Conservation (phyloP, 2,888 invertebrate genomes). For the Mechanitis messenoides region DNA sequence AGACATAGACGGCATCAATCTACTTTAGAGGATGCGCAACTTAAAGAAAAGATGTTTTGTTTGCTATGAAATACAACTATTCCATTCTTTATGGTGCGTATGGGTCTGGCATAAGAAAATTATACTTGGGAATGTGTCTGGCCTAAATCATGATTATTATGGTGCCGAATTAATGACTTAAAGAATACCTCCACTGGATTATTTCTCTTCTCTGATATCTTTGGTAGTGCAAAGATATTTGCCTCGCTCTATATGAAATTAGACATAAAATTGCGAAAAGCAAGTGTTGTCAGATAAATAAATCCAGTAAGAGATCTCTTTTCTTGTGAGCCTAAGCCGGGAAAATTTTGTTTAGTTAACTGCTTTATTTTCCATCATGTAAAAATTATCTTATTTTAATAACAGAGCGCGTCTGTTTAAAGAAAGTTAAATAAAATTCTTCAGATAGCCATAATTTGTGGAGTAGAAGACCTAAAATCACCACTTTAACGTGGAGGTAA, state of each 20-base stretch:
- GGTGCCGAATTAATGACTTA: constrained; percentile 52
- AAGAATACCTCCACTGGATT: constrained; percentile 50
- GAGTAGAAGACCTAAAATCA: constrained; percentile 71
- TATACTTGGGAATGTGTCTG: constrained; percentile 73
- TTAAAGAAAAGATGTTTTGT: constrained; percentile 74
- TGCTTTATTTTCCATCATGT: neutral
- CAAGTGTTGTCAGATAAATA: constrained; percentile 49
- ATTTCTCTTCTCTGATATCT: constrained; percentile 46
- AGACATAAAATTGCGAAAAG: constrained; percentile 49
- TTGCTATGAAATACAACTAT: constrained; percentile 75
- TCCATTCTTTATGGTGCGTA: constrained; percentile 71
- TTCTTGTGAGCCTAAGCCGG: constrained; percentile 54
- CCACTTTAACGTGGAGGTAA: constrained; percentile 52
- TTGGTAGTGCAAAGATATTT: constrained; percentile 51
- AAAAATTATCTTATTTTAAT: constrained; percentile 21
- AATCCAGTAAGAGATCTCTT: constrained; percentile 50
- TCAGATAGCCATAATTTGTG: constrained; percentile 85
- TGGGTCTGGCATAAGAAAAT: constrained; percentile 80
- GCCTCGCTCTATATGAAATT: constrained; percentile 50
- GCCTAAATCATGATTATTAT: constrained; percentile 56
- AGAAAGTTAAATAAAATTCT: constrained; percentile 86
- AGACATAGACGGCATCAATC: constrained; percentile 80
- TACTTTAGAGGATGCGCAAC: constrained; percentile 65
- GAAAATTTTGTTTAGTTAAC: constrained; percentile 43
- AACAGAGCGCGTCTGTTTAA: constrained; percentile 81